phyloP scores from a whole-genome alignment of 2,797 vertebrate genomes.

The Streptopelia turtur region DNA sequence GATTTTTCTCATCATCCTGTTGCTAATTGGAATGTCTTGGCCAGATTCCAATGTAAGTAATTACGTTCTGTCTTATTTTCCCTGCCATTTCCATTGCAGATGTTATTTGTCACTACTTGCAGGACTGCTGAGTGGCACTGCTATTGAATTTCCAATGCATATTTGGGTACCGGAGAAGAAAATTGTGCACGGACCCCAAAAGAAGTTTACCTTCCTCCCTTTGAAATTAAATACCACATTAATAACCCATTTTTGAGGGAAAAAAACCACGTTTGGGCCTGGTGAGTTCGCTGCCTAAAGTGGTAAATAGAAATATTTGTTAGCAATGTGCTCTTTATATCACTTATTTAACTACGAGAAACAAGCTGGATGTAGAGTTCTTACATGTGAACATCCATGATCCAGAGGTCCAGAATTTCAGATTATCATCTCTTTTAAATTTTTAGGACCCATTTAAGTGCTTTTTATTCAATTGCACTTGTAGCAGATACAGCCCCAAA shows the following conservation, averaged over 20 bases:
- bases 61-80: conserved; percentile 21
- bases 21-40: conserved; percentile 33
- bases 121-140: neutral
- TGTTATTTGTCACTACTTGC: conserved; percentile 24
- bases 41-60: conserved; percentile 1
- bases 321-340: neutral
- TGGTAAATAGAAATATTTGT: neutral
- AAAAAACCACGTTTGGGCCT: fast-evolving
- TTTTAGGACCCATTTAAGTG: neutral
- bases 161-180: neutral
- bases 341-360: neutral
- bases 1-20: neutral
- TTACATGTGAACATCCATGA: neutral
- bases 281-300: neutral
- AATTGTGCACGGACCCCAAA: neutral
- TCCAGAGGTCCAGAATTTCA: neutral
- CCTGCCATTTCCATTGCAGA: neutral
- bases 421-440: neutral
- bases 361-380: neutral
- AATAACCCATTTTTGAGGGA: neutral
- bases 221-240: neutral
- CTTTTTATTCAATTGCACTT: neutral
- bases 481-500: neutral
- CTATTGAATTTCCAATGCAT: neutral
- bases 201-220: neutral